Evolutionary conservation across 2,113 vertebrate genomes (phyloP).

Genomic region (Arizona elegans): DNA sequence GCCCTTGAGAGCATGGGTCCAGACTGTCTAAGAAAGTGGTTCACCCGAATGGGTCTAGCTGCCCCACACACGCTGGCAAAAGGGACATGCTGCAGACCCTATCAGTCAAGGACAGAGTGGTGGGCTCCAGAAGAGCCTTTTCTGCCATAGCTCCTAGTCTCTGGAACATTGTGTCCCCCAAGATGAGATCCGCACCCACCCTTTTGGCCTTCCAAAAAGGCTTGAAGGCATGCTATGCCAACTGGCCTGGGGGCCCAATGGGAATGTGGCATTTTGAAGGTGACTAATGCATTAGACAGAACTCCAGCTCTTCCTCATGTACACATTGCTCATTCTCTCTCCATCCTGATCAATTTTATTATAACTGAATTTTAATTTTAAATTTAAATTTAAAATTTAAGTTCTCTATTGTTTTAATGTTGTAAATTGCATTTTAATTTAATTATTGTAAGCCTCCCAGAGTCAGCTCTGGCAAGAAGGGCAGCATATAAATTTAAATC

Average conservation of each 20-base stretch:
- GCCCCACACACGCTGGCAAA: neutral
- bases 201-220: neutral
- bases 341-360: neutral
- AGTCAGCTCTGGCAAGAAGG: neutral
- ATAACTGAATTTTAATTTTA: neutral
- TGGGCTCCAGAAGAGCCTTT: neutral
- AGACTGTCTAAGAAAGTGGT: neutral
- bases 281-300: neutral
- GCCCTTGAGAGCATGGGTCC: neutral
- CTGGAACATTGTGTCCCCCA: neutral
- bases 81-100: neutral
- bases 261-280: neutral
- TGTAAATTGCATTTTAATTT: neutral
- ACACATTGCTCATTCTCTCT: neutral
- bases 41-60: neutral
- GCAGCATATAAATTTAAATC: neutral
- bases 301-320: neutral
- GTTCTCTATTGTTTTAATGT: neutral
- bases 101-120: neutral
- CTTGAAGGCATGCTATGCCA: neutral
- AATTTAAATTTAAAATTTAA: neutral
- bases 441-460: neutral
- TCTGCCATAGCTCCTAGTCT: neutral
- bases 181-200: neutral
- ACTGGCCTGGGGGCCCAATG: neutral